These are phyloP conservation scores for Asarcornis scutulata DNA, from an alignment of 2,113 vertebrate genomes.

Conservation along the genomic window DNA sequence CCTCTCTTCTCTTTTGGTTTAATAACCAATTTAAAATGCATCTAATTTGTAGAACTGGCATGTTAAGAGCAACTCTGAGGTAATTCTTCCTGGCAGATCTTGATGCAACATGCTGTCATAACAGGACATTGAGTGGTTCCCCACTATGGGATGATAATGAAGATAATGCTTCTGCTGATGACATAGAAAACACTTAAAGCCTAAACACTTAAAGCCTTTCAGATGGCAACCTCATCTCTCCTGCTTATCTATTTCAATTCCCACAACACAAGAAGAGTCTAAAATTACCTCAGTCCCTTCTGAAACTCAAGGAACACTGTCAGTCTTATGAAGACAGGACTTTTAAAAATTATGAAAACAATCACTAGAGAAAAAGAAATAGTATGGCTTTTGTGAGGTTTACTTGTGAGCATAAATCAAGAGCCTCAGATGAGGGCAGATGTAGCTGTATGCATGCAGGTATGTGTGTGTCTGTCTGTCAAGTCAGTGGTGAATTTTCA, in stretches of 20 bases:
- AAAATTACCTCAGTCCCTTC: background rate
- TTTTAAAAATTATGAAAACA: background rate
- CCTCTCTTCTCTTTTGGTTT: background rate
- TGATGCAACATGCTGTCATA: background rate
- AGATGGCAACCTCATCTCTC: background rate
- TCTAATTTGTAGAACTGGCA: background rate
- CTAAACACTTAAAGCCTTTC: background rate
- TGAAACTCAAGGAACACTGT: background rate
- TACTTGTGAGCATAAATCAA: background rate
- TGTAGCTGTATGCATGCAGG: background rate
- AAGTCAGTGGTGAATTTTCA: background rate
- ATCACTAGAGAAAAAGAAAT: background rate
- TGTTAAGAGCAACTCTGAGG: background rate
- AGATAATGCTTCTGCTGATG: background rate
- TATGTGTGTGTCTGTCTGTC: fast-evolving
- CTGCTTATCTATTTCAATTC: background rate
- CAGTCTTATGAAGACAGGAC: background rate
- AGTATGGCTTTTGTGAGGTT: background rate
- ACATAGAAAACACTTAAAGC: background rate
- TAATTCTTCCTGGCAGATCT: background rate
- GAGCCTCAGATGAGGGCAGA: background rate
- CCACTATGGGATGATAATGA: background rate
- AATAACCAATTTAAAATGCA: background rate
- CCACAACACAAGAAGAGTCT: background rate
- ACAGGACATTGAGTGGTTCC: background rate